phyloP scores from a whole-genome alignment of 1,140 invertebrate species.

The Drosophila navojoa region DNA sequence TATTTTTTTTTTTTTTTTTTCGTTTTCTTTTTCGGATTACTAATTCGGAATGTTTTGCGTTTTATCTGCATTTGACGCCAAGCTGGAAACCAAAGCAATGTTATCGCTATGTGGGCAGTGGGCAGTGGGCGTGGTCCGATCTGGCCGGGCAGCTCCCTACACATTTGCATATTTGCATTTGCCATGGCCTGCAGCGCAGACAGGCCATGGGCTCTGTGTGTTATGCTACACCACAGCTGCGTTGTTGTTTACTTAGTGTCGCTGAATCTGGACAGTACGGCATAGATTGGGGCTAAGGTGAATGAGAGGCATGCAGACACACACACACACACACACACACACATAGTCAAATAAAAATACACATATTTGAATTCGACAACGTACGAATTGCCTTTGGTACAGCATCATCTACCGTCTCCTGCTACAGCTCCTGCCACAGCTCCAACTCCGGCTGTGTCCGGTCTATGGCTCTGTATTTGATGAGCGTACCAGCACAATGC shows the following conservation, averaged over 20 bases:
- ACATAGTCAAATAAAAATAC: conserved; percentile 63
- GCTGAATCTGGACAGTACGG: conserved; percentile 65
- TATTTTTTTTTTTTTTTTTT: conserved; percentile 7
- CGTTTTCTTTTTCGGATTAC: conserved; percentile 53
- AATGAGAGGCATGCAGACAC: not conserved
- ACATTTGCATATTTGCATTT: conserved; percentile 78
- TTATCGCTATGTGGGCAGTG: conserved; percentile 30
- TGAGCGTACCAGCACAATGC: conserved; percentile 50
- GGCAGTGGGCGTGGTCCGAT: conserved; percentile 3
- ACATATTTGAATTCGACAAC: conserved; percentile 64
- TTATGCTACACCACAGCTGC: conserved; percentile 75
- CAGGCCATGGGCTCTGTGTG: conserved; percentile 43
- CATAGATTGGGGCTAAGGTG: conserved; percentile 20
- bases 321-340: not conserved
- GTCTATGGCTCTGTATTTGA: conserved; percentile 54
- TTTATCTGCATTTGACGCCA: conserved; percentile 72
- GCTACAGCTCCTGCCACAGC: not conserved
- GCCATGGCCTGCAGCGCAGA: conserved; percentile 52
- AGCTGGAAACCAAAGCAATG: conserved; percentile 39
- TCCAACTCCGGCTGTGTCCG: not conserved
- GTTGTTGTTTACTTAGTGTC: conserved; percentile 76
- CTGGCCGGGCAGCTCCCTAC: conserved; percentile 16
- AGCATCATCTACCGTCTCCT: not conserved
- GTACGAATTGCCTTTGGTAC: conserved; percentile 37
- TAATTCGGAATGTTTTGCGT: conserved; percentile 77